Conservation (phyloP, 1,140 invertebrate species). For the Venustaconcha ellipsiformis region DNA sequence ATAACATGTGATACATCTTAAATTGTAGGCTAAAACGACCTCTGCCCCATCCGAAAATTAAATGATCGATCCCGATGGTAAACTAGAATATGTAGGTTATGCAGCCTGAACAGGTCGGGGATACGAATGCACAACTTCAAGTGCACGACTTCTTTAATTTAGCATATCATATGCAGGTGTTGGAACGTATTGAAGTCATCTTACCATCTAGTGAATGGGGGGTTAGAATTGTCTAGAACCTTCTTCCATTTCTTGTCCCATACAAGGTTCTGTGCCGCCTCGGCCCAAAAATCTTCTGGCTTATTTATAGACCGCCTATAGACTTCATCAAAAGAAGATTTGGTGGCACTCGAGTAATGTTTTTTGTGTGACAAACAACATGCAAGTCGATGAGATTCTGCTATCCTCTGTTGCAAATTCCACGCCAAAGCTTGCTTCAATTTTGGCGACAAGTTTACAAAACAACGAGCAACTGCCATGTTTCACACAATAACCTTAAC, state of each 20-base stretch:
- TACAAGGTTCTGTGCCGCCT: slow-evolving; percentile 78
- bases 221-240: slow-evolving; percentile 85
- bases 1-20: too few relatives aligned
- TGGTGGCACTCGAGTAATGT: neutral
- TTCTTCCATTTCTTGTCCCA: slow-evolving; percentile 87
- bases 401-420: slow-evolving; percentile 14
- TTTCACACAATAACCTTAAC: too few relatives aligned
- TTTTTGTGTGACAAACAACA: slow-evolving; percentile 25
- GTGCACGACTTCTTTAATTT: neutral
- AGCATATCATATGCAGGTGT: neutral
- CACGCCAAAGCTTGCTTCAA: neutral
- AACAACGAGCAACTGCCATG: too few relatives aligned
- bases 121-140: neutral
- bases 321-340: slow-evolving; percentile 74
- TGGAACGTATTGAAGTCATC: neutral
- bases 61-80: neutral
- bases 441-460: too few relatives aligned
- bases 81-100: neutral
- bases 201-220: slow-evolving; percentile 91
- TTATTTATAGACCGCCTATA: slow-evolving; percentile 79
- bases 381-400: slow-evolving; percentile 12
- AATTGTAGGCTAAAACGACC: neutral
- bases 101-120: neutral
- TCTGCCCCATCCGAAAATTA: neutral
- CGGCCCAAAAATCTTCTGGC: slow-evolving; percentile 89